These are phyloP conservation scores for Daubentonia madagascariensis DNA, from an alignment of 2,113 vertebrate genomes.

Conservation along the genomic window DNA sequence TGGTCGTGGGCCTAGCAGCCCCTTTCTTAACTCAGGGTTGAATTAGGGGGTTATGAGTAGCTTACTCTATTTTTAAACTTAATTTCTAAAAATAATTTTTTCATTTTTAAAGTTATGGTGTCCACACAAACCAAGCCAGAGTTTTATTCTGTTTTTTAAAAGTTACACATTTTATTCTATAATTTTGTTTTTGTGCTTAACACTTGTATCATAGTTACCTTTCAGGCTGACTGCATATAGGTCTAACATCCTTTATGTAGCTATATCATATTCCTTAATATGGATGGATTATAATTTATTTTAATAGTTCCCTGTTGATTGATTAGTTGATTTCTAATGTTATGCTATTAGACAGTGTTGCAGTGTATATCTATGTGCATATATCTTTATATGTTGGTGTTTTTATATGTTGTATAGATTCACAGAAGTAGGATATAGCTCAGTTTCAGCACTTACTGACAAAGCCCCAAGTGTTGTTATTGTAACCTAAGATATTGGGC, in stretches of 20 bases:
- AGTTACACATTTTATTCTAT: neutral
- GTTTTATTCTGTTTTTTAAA: neutral
- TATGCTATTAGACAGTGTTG: neutral
- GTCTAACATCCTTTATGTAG: neutral
- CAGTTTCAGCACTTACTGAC: neutral
- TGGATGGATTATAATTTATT: neutral
- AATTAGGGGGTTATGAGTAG: neutral
- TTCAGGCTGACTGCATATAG: neutral
- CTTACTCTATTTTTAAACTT: neutral
- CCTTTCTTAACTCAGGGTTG: neutral
- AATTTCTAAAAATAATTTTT: neutral
- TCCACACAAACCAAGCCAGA: neutral
- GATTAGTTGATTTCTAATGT: neutral
- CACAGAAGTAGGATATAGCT: neutral
- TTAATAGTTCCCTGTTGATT: neutral
- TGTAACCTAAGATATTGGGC: neutral
- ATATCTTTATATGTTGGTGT: neutral
- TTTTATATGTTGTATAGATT: slow-evolving; percentile 16
- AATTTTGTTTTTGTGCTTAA: neutral
- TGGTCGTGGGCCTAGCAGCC: neutral
- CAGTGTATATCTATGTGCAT: neutral
- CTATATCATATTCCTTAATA: neutral
- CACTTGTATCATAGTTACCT: neutral
- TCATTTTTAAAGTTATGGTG: neutral
- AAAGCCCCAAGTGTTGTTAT: neutral